Evolutionary conservation across 92 coral and sea anemone genomes (phyloP).

Genomic region (Bergia puertoricense): DNA sequence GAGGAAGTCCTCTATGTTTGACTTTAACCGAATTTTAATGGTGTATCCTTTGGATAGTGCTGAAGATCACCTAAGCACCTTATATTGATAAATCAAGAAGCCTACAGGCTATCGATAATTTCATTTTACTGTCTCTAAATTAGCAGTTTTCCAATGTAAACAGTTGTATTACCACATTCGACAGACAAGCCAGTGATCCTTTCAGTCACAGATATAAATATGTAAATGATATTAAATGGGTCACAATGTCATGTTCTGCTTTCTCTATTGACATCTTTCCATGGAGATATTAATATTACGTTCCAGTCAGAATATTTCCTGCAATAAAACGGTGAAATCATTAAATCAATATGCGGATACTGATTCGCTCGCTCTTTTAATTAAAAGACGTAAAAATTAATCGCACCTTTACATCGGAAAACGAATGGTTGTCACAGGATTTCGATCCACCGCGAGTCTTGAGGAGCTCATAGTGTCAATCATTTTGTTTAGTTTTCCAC

Average conservation of each 20-base stretch:
- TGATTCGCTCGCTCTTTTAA: conserved; percentile 5
- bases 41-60: not conserved
- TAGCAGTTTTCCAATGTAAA: conserved; percentile 6
- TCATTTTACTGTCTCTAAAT: not conserved
- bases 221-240: not conserved
- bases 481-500: not conserved
- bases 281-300: not conserved
- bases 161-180: not conserved
- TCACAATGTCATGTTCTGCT: not conserved
- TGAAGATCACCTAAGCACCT: conserved; percentile 9
- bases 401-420: conserved; percentile 12
- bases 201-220: not conserved
- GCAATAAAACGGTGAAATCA: conserved; percentile 16
- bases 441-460: not conserved
- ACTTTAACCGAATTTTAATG: not conserved
- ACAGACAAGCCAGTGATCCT: not conserved
- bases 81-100: not conserved
- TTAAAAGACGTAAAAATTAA: not conserved
- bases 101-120: not conserved
- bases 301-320: not conserved
- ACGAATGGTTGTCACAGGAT: not conserved
- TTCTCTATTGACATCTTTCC: not conserved
- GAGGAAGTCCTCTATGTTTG: not conserved
- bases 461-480: not conserved
- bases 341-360: conserved; percentile 4